Evolutionary conservation across 2,113 vertebrate genomes (phyloP), one percentile per base, ranked within the genome.

Genomic region (Fulmarus glacialis): DNA sequence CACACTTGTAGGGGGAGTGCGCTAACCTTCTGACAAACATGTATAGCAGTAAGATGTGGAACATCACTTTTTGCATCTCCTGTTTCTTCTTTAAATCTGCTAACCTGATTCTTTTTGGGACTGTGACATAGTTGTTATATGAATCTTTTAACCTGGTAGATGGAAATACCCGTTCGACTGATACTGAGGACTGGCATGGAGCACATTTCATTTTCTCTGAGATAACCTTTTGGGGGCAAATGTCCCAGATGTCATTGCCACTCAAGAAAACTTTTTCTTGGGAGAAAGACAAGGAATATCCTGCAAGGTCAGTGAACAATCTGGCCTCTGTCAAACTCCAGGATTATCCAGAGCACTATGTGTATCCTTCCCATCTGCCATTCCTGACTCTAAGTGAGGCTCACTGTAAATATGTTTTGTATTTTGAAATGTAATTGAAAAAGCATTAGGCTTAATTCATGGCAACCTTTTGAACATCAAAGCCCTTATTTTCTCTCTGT

Each of bases 371-470:
- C 94, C 97, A 97, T 97, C 95, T 98, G 96, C 95, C 94, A 91
- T 87, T 91, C 93, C 90, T 55, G 32, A 92, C 47, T 89, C 72
- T 21, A 42, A 92, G 89, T 66, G 94, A 95, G 90, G 84, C 95
- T 96, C 72, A 11, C 74, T 87, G 86, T 92, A 95, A 97, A 97
- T 96, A 97, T 86, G 63, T 85, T 97, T 88, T 55, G 36, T 97
- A 60, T 94, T 97, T 97, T 92, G 78, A 96, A 97, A 97, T 86
- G 88, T 90, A 96, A 97, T 92, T 96, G 96, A 60, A 96, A 97
- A 94, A 78, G 95, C 96, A 97, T 95, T 98, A 97, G 67, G 90
- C 94, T 97, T 97, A 96, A 96, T 94, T 97, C 90, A 74, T 36
- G 58, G 91, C 85, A 97, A 88, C 42, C 63, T 92, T 92, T 68